Base-by-base conservation (phyloP, 2,113 vertebrate species). In the Cyprinodon tularosa region DNA sequence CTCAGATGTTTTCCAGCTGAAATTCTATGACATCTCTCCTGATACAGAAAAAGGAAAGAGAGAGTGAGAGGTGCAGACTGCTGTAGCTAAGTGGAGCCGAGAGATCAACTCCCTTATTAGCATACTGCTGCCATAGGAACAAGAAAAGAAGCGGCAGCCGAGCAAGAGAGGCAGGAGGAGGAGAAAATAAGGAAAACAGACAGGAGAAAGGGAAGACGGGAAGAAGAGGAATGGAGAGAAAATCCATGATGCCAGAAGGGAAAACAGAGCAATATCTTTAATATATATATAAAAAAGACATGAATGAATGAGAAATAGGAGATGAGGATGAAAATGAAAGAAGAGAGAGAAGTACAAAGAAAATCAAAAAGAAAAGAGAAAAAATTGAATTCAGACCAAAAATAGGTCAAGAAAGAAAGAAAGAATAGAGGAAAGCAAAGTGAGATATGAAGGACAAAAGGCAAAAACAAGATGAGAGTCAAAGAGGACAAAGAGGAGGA, bases 81-180 rank as follows among this genome's bases (percentile, higher is more conserved):
- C 64, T 66, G 83, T 76, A 82, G 80, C 86, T 91, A 76, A 74
- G 71, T n/a, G 80, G 71, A 90, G 82, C 81, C 62, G 66, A 68
- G 84, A 88, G 85, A 91, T 83, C 77, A 75, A 80, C 78, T 77
- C 42, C 65, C 72, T 90, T 81, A 93, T 93, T 93, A 92, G 84
- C 91, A 93, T 93, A 87, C 68, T 38, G 93, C 88, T 92, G 81
- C 90, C 90, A 92, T 94, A 60, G 92, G 89, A 94, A 94, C 92
- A 91, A 78, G 81, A 85, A 77, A 89, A 84, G 78, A 83, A 83
- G 71, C 77, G n/a, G 70, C 70, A 77, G 78, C 71, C 11, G 12
- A 62, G 45, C 29, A 45, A 67, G 71, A 65, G 62, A 65, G 36
- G 38, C 50, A 67, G 10, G 66, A 12, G 47, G 11, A 22, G 13